Conservation (phyloP, 2,797 vertebrate genomes). For the Alectoris magna region DNA sequence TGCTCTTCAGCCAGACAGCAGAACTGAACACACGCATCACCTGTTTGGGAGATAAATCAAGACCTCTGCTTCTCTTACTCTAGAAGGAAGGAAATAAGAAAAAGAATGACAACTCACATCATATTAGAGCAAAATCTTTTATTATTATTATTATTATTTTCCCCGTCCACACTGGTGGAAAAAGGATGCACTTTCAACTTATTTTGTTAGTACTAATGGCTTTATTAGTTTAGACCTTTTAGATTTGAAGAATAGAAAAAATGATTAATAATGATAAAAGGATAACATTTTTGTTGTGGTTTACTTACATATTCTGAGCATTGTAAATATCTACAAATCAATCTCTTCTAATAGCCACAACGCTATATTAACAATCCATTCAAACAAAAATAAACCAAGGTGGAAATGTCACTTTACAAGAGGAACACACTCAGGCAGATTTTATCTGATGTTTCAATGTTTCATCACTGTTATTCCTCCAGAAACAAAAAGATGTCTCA, state of each 20-base stretch:
- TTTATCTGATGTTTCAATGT: fast-evolving
- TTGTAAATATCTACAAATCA: neutral
- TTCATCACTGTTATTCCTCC: fast-evolving
- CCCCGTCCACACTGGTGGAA: fast-evolving
- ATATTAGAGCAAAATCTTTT: neutral
- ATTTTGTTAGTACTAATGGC: neutral
- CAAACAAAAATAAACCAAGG: neutral
- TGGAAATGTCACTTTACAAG: neutral
- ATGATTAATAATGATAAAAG: neutral
- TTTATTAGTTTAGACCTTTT: neutral
- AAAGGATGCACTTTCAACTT: neutral
- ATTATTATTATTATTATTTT: fast-evolving
- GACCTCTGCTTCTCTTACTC: neutral
- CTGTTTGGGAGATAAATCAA: neutral
- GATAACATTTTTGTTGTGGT: neutral
- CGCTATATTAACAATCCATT: neutral
- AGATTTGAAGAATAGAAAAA: neutral
- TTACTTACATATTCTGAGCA: neutral
- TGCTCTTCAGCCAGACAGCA: neutral
- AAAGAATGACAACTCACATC: neutral
- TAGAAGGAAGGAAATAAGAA: neutral
- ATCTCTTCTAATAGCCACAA: neutral
- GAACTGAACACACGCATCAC: neutral
- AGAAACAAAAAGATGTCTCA: neutral
- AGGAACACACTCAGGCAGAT: neutral